Evolutionary conservation across 2,888 invertebrate genomes (phyloP), one percentile per base, ranked within the genome.

Genomic region (Cancer borealis): DNA sequence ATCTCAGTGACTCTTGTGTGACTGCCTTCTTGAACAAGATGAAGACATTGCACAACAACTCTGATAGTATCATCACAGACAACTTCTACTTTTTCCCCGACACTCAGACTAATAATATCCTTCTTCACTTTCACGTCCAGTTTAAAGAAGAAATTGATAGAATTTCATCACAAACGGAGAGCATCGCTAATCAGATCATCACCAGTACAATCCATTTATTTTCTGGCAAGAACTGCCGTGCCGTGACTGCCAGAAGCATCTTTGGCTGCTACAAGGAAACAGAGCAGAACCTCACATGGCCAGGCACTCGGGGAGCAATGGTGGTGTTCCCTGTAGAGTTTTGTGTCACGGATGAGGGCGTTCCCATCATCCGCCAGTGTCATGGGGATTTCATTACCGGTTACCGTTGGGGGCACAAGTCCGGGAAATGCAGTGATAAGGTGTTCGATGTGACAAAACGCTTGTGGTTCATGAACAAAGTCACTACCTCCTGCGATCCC

Each of bases 281-380:
- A 10, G 92, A 91, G 10, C 12, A 2, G 10, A 92, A 92, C 87
- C 92, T 93, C 12, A 93, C 93, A 4, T 93, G 93, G 95, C 84
- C 93, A 1, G n/a, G 10, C 26, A 95, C 96, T 4, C 21, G n/a
- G 26, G 91, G 93, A 39, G 84, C 92, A 30, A 54, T 88, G 45
- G 87, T 97, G 88, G 96, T 97, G 1, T 97, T 97, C 6, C 97
- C 97, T 0, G 96, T 96, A 87, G 97, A 97, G 96, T 96, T 97
- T 92, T 98, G 98, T 96, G 96, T 98, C 87, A 97, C 97, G 96
- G 96, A 92, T 3, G 87, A 93, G 2, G 97, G 97, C 1, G 96
- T 97, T 93, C 98, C 97, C 1, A 97, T 97, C 1, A 97, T 97
- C 47, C 96, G 97, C 96, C 96, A 96, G 92, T 98, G 98, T 96